A percentile compares a stretch with the other conserved stretches of the same genome.
Conservation (phyloP, 2,113 vertebrate species). For the Tinamus guttatus region DNA sequence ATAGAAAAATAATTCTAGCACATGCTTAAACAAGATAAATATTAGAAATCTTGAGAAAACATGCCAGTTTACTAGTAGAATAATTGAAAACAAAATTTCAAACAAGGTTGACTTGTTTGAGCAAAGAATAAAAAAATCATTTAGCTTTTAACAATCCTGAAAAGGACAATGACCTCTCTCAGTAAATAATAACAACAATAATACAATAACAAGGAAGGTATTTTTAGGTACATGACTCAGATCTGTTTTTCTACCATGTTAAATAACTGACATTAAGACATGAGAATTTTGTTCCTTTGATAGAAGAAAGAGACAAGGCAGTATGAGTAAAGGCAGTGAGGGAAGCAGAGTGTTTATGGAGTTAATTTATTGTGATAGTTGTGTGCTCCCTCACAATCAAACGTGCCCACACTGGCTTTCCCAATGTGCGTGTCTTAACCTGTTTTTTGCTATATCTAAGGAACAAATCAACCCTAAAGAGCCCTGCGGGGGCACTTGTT, state of each 20-base stretch:
- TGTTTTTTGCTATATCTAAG: background rate
- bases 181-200: background rate
- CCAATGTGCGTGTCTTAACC: slow-evolving; percentile 7
- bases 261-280: background rate
- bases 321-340: background rate
- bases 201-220: fast-evolving
- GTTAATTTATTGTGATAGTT: background rate
- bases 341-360: background rate
- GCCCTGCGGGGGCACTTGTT: background rate
- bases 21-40: background rate
- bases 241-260: background rate
- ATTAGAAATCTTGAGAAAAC: background rate
- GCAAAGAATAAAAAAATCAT: background rate
- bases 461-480: slow-evolving; percentile 22
- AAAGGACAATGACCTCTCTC: background rate
- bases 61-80: background rate
- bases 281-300: background rate
- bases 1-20: background rate
- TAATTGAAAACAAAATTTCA: background rate
- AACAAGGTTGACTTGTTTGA: background rate
- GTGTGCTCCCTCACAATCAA: background rate
- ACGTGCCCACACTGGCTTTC: background rate
- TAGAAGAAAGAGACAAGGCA: background rate
- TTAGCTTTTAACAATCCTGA: background rate
- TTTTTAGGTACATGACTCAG: background rate